phyloP scores from a whole-genome alignment of 2,888 invertebrate genomes.

The Scotopteryx bipunctaria region DNA sequence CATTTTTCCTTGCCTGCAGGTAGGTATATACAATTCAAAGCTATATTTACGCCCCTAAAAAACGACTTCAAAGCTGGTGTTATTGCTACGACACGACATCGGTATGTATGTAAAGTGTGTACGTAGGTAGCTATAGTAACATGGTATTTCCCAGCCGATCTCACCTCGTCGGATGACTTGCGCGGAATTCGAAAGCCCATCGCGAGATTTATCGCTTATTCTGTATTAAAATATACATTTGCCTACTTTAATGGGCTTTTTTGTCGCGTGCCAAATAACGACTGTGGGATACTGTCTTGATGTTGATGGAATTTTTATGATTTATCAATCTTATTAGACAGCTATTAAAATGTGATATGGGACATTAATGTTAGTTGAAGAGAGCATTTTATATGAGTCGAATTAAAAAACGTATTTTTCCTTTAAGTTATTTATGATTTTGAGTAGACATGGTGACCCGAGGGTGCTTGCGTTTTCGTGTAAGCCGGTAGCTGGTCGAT shows the following conservation, averaged over 20 bases:
- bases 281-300: conserved; percentile 56
- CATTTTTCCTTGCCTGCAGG: conserved; percentile 40
- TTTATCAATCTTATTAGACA: conserved; percentile 63
- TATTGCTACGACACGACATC: conserved; percentile 58
- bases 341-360: conserved; percentile 37
- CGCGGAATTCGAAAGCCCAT: conserved; percentile 83
- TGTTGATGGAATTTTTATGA: conserved; percentile 66
- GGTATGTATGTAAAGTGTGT: conserved; percentile 59
- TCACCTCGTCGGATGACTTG: conserved; percentile 80
- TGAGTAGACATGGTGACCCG: conserved; percentile 16
- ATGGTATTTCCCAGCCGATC: conserved; percentile 82
- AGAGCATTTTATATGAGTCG: conserved; percentile 11
- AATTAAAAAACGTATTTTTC: conserved; percentile 6
- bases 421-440: conserved; percentile 27
- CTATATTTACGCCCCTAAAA: conserved; percentile 11
- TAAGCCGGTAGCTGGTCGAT: conserved; percentile 67
- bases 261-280: conserved; percentile 76
- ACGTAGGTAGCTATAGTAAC: conserved; percentile 62
- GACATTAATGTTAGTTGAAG: conserved; percentile 17
- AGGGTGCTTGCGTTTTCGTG: conserved; percentile 58
- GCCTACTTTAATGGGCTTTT: conserved; percentile 79
- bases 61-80: conserved; percentile 36
- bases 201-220: conserved; percentile 82
- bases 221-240: conserved; percentile 81
- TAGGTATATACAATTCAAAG: not conserved